Base-by-base conservation (phyloP, 2,113 vertebrate species). In the Macquaria ambigua region DNA sequence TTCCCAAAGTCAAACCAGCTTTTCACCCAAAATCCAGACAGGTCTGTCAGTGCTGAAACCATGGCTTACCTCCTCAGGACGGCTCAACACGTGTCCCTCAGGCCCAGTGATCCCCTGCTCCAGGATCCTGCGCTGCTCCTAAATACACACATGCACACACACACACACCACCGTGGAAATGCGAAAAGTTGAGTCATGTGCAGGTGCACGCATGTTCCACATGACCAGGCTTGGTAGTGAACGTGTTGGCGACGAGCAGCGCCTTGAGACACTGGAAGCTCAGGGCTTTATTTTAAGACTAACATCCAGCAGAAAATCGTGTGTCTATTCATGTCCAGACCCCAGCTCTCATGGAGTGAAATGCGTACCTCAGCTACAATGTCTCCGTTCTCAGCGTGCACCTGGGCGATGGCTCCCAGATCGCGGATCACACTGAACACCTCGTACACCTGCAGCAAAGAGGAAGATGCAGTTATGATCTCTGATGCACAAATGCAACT, bases 21-120 rank as follows among this genome's bases (percentile, higher is more conserved):
- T 80, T 84, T 79, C n/a, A 41, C 6, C 25, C 1, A 34, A 48
- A 43, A 46, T 31, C n/a, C 4, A 63, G 12, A 31, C 39, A 14
- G 41, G 46, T 31, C n/a, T 20, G 41, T 64, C 43, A 16, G 71
- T 6, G n/a, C 14, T 21, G 16, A 46, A 64, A 37, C 53, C 25
- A 5, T 3, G 46, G 16, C 89, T 90, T 90, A 99, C 98, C 97
- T 99, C 98, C 73, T 99, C 98, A 18, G 98, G 98, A 77, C 96
- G 97, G 91, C 98, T 99, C 95, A 99, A 67, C 39, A 97, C 98
- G 0, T 99, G 98, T 46, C 98, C 98, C 84, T 99, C 98, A 0
- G 98, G 98, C n/a, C 98, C 98, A 0, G 97, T 98, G 94, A 99
- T 99, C 8, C 98, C 98, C 94, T 98, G 93, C 10, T 98, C 97